Base-by-base conservation (phyloP, 2,797 vertebrate genomes). In the Pachyuromys duprasi region DNA sequence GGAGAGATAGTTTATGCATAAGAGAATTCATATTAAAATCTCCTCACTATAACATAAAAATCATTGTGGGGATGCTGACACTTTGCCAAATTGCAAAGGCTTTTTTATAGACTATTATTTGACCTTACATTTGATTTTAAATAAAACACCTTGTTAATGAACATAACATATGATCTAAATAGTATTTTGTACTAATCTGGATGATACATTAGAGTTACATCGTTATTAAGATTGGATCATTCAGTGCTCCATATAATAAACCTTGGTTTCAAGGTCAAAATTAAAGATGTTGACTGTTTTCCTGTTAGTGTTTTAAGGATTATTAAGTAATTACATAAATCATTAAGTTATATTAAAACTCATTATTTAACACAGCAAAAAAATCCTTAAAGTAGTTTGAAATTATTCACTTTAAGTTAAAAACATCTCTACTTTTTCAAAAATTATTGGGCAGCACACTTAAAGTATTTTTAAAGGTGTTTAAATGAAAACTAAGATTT, bases 81-180 rank as follows among this genome's bases (percentile, higher is more conserved):
- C 18, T 75, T 96, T 70, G 39, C 39, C 90, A 39, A 91, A 86
- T 87, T 82, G 14, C 20, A 92, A 57, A 92, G 26, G 0, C 17
- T 11, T 17, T 17, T 45, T 86, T 91, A 74, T 87, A 45, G 33
- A 45, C 7, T 90, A 82, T 20, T 22, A 87, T 72, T 90, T 87
- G 31, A 93, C 91, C 17, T 89, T 53, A 24, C 33, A 86, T 74
- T 67, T 92, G 9, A 87, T 79, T 93, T 95, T 91, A 17, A 83
- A 36, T 7, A 31, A 60, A 83, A 26, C 11, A 7, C 2, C 28
- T 83, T 80, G 17, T 65, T 62, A 49, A 7, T n/a, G 31, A 78
- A 74, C 63, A 86, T 86, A 2, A 2, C 70, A 17, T 13, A 17
- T 75, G 24, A 31, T 36, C 62, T 79, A 79, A 89, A 49, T 70